Evolutionary conservation across 2,888 invertebrate genomes (phyloP), one percentile per base, ranked within the genome.

Genomic region (Zeuzera pyrina): DNA sequence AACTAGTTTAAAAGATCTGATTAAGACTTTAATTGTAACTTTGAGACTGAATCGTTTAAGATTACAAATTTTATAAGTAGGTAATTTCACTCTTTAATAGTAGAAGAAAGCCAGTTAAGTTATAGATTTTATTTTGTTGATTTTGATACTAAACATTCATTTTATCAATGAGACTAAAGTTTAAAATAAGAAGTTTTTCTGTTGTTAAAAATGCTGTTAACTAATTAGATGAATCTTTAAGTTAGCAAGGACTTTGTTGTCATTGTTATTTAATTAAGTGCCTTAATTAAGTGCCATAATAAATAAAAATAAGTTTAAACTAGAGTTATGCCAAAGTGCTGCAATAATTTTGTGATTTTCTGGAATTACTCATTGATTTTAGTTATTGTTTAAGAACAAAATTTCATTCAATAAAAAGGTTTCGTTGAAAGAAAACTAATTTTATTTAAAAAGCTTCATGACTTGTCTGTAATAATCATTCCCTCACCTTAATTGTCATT

Each of bases 381-480:
- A 29, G 19, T 29, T 29, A 29, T 29, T 29, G 29, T 29, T 15
- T 29, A 14, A 29, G 29, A 29, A 29, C 2, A 15, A 29, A 29
- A 29, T 29, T 29, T 29, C 29, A 29, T 29, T 29, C 8, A 15
- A 19, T 29, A 29, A 29, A 29, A 29, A 29, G 11, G 19, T 19
- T 29, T 19, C 7, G 3, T 29, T 29, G 19, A 29, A 16, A 29
- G 16, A 29, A 29, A 29, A 29, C 29, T 29, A 29, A 29, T 16
- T 29, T 29, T 29, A 29, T 29, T 29, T 29, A 16, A 29, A 29
- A 29, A 29, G 29, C 29, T 29, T 29, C 29, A 29, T 29, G 21
- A 29, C 29, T 29, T 19, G 29, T 29, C 29, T 29, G 29, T 29
- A 29, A 29, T 29, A 29, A 16, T 16, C 19, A 16, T 29, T 29